Evolutionary conservation across 1,140 invertebrate genomes (phyloP).

Genomic region (Scylla paramamosain): DNA sequence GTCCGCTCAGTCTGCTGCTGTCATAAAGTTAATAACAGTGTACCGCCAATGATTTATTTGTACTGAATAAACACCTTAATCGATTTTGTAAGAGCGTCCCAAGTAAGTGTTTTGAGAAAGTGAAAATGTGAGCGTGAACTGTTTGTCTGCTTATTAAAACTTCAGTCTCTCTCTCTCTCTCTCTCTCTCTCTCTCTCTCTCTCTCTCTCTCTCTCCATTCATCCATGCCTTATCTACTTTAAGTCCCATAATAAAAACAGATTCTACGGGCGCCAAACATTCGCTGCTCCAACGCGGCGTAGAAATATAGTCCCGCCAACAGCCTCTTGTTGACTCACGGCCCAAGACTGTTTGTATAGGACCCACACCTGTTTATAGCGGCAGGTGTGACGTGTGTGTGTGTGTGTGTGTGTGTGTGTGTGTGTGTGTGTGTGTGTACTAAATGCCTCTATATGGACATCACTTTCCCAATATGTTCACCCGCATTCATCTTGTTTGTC

Average conservation of each 20-base stretch:
- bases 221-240: not conserved
- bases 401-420: conserved; percentile 10
- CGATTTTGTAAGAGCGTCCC: no score
- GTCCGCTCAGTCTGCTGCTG: no score
- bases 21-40: not conserved
- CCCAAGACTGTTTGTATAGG: conserved; percentile 11
- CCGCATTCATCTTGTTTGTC: no score
- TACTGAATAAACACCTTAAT: no score
- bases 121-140: no score
- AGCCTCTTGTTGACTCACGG: not conserved
- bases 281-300: not conserved
- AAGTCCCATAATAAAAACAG: not conserved
- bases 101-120: no score
- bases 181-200: conserved; percentile 51
- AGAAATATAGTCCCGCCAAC: not conserved
- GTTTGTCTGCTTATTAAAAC: no score
- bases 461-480: no score
- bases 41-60: not conserved
- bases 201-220: conserved; percentile 30
- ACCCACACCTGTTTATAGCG: not conserved
- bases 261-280: not conserved
- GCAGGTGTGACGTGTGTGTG: not conserved
- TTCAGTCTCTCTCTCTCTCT: no score
- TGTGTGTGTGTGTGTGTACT: no score
- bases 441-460: no score